Base-by-base conservation (phyloP, 2,113 vertebrate species). In the Datnioides undecimradiatus region DNA sequence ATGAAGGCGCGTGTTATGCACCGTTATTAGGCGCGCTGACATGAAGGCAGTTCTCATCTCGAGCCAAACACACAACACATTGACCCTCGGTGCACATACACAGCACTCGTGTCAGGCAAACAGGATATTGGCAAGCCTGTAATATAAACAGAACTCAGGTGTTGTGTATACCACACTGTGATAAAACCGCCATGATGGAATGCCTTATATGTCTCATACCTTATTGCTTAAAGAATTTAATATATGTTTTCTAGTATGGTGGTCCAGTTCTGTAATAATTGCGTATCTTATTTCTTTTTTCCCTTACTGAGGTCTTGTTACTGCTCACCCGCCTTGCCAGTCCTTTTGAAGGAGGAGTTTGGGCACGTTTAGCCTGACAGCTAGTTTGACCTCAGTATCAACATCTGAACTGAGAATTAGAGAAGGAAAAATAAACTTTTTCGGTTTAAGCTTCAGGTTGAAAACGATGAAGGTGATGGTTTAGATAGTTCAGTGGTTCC, bases 121-220 rank as follows among this genome's bases (percentile, higher is more conserved):
- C 79, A 82, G 90, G 89, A 91, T 87, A 90, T 90, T 90, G 84
- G 82, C 68, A 55, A 76, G 43, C 23, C 58, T 88, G 83, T 84
- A 82, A 86, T 84, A 90, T 82, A 88, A 84, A 80, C 76, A 82
- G 63, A 76, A 23, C 48, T 63, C 69, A 83, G 63, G 59, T 66
- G 55, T 40, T 65, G 57, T 68, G 76, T 75, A 60, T 40, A 41
- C 46, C 49, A 68, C 54, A 34, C 45, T 17, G 59, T 60, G 77
- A 82, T 75, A 66, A 70, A 54, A 36, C n/a, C n/a, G 21, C 31
- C 52, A 16, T 40, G 68, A 81, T 68, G 70, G 79, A 86, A 76
- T 14, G 64, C 41, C 23, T 65, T 29, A 8, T 60, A 27, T 59
- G 55, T 49, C 36, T 34, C 14, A 8, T 31, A 31, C 6, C 17